Conservation (phyloP, 2,888 invertebrate species). For the Protodeltote pygarga region DNA sequence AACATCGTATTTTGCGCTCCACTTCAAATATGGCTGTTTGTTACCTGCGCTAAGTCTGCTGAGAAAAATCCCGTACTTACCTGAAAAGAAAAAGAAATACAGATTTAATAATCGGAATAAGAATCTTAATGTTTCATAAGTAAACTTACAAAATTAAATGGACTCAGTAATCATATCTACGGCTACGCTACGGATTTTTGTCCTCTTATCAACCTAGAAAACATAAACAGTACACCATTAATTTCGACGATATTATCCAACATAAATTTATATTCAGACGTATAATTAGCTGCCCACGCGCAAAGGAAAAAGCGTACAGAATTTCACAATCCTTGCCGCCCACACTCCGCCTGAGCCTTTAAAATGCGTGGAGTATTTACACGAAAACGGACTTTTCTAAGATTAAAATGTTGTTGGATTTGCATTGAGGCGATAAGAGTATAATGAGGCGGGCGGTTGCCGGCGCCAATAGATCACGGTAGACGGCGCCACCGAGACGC, state of each 20-base stretch:
- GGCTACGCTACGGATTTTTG: slow-evolving; percentile 38
- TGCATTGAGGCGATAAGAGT: slow-evolving; percentile 77
- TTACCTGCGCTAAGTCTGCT: slow-evolving; percentile 4
- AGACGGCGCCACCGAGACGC: slow-evolving; percentile 77
- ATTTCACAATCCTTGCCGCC: slow-evolving; percentile 77
- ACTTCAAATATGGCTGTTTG: slow-evolving; percentile 9
- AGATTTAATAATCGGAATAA: slow-evolving; percentile 27
- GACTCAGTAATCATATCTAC: slow-evolving; percentile 1
- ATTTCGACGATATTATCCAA: slow-evolving; percentile 66
- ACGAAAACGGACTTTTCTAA: slow-evolving; percentile 64
- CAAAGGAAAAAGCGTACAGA: slow-evolving; percentile 71
- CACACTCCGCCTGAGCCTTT: slow-evolving; percentile 54
- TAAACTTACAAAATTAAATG: slow-evolving; percentile 15
- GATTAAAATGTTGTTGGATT: slow-evolving; percentile 74
- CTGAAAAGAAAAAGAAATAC: slow-evolving; percentile 50
- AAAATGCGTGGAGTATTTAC: slow-evolving; percentile 72
- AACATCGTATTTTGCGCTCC: slow-evolving; percentile 9
- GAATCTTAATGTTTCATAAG: slow-evolving; percentile 21
- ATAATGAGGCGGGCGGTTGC: slow-evolving; percentile 66
- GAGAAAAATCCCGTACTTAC: slow-evolving; percentile 58
- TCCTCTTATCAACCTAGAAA: slow-evolving; percentile 49
- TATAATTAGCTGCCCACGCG: slow-evolving; percentile 82
- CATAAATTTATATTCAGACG: slow-evolving; percentile 72
- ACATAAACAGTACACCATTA: slow-evolving; percentile 59
- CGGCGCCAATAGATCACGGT: slow-evolving; percentile 79